These are phyloP conservation scores for Dryobotodes eremita DNA, from an alignment of 2,888 invertebrate species.

Conservation along the genomic window DNA sequence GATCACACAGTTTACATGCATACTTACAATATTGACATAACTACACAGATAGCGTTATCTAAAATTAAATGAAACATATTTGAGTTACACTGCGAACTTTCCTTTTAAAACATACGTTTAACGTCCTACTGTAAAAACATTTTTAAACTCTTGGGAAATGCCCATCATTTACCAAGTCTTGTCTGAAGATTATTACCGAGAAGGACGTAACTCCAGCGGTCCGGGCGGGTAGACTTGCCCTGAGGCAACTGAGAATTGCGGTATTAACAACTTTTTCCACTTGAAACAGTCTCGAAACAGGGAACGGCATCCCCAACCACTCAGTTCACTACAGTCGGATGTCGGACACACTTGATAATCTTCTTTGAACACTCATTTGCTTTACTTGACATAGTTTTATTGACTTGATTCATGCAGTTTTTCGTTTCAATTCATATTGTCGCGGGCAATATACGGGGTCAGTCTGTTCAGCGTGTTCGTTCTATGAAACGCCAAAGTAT, in stretches of 20 bases:
- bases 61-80: slow-evolving; percentile 22
- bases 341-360: slow-evolving; percentile 54
- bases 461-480: slow-evolving; percentile 1
- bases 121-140: slow-evolving; percentile 11
- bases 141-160: slow-evolving; percentile 51
- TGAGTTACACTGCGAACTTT: slow-evolving; percentile 16
- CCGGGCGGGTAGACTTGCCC: slow-evolving; percentile 43
- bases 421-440: slow-evolving; percentile 20
- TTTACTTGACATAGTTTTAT: slow-evolving; percentile 53
- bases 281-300: slow-evolving; percentile 59
- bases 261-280: slow-evolving; percentile 64
- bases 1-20: slow-evolving; percentile 9
- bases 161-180: slow-evolving; percentile 57
- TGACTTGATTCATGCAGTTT: slow-evolving; percentile 37
- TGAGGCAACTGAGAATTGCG: slow-evolving; percentile 52
- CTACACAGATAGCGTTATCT: slow-evolving; percentile 37
- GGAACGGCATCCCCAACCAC: slow-evolving; percentile 41
- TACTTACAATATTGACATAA: slow-evolving; percentile 23
- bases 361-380: slow-evolving; percentile 48
- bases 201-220: slow-evolving; percentile 31
- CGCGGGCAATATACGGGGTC: not conserved
- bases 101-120: slow-evolving; percentile 30
- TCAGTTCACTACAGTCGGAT: slow-evolving; percentile 47
- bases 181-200: slow-evolving; percentile 55
- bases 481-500: slow-evolving; percentile 11